Base-by-base conservation (phyloP, 2,797 vertebrate species). In the Enteromius thamalakanensis region DNA sequence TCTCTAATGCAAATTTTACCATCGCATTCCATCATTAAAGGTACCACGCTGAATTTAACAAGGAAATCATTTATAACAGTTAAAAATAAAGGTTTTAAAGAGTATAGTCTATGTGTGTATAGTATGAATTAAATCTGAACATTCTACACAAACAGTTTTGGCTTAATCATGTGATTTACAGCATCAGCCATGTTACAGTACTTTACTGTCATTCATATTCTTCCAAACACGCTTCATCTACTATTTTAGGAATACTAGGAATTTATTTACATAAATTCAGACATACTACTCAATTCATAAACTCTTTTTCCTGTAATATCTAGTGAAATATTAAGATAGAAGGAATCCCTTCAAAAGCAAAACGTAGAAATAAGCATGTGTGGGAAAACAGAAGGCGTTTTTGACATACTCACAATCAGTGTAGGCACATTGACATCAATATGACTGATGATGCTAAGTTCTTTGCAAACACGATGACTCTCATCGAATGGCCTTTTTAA, bases 351-450 rank as follows among this genome's bases (percentile, higher is more conserved):
- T 8, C 7, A 65, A 7, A 65, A 34, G 15, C 29, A 65, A 65
- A 65, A 62, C 0, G 1, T 29, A 2, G 58, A 58, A 76, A 23
- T 19, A 14, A 23, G 14, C 45, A 37, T 10, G 7, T 1, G 12
- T 17, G 32, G 11, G 29, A 55, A 75, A 55, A 75, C 11, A 53
- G 71, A 55, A 26, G 11, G 21, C 21, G 17, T 19, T 75, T 42
- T 77, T 72, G 49, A 49, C 26, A 77, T 76, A 74, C 95, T 93
- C 90, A 96, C 95, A 86, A 95, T 74, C 47, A 96, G 87, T 19
- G 90, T 86, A 79, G 95, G 95, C 0, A 94, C 92, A 90, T 93
- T 96, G 91, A 96, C 89, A 3, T 96, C 94, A 0, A 95, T 88
- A 6, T 94, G 95, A 85, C 92, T 93, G 6, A 95, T 88, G 32